These are phyloP conservation scores for Tragelaphus imberbis DNA, from an alignment of 2,113 vertebrate species.

Conservation along the genomic window DNA sequence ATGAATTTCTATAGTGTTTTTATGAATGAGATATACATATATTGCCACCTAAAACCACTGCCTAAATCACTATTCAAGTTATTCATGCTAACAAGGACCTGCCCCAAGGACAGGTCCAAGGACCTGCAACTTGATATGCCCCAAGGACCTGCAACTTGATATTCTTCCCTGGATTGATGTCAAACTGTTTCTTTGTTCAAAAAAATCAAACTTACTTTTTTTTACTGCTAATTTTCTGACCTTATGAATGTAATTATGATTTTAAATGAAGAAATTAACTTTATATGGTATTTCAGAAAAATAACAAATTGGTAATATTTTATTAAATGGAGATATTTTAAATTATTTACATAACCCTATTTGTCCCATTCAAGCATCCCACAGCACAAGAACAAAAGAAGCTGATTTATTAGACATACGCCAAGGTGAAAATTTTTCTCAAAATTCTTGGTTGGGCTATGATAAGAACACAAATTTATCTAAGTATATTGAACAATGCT, in stretches of 20 bases:
- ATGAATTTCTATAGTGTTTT: neutral
- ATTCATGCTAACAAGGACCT: neutral
- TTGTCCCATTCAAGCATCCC: neutral
- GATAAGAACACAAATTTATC: constrained; percentile 66
- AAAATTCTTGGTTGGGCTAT: constrained; percentile 50
- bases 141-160: neutral
- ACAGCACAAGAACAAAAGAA: constrained; percentile 42
- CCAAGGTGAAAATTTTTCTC: constrained; percentile 40
- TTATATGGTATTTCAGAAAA: constrained; percentile 26
- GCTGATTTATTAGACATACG: constrained; percentile 32
- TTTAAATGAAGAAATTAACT: constrained; percentile 24
- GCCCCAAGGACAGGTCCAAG: too few relatives aligned
- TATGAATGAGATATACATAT: neutral
- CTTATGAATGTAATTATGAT: neutral
- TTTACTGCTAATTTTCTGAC: constrained; percentile 35
- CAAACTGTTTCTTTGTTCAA: neutral
- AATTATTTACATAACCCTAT: constrained; percentile 37
- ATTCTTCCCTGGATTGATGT: neutral
- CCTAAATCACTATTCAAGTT: neutral
- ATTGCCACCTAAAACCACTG: neutral
- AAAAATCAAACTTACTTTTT: neutral
- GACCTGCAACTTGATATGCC: neutral
- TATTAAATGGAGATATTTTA: constrained; percentile 15
- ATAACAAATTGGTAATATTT: neutral
- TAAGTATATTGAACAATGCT: constrained; percentile 69